phyloP scores from a whole-genome alignment of 2,888 invertebrate species.

The Xestia sexstrigata region DNA sequence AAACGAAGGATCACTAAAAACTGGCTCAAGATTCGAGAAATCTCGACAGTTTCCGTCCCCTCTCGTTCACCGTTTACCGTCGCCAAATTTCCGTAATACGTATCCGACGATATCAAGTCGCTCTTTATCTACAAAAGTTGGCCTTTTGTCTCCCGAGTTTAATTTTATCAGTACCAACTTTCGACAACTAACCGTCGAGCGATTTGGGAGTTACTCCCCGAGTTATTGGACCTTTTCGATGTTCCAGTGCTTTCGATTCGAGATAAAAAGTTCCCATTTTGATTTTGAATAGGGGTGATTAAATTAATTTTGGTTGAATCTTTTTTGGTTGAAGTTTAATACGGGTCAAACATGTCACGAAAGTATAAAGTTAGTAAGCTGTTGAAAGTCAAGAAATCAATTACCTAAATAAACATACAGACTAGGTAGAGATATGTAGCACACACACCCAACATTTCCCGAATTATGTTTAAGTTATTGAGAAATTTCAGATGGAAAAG shows the following conservation, averaged over 20 bases:
- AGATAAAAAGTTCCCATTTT: constrained; percentile 63
- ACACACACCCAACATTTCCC: neutral
- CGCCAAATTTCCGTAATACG: constrained; percentile 66
- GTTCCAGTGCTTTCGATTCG: constrained; percentile 59
- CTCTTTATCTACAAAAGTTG: constrained; percentile 82
- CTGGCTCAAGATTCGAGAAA: constrained; percentile 18
- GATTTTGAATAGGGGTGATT: constrained; percentile 48
- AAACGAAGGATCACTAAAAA: constrained; percentile 24
- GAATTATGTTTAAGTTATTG: neutral
- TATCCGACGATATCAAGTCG: constrained; percentile 75
- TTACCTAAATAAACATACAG: neutral
- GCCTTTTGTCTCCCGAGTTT: constrained; percentile 80
- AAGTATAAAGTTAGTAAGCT: neutral
- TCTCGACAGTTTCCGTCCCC: constrained; percentile 37
- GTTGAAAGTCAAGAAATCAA: neutral
- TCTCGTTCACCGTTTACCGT: constrained; percentile 36
- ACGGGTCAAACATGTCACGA: neutral
- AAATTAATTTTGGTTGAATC: constrained; percentile 28
- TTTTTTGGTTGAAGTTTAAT: constrained; percentile 25
- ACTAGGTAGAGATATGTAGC: too few relatives aligned
- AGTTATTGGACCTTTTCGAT: constrained; percentile 67
- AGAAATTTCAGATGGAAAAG: neutral
- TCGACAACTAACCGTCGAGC: constrained; percentile 64
- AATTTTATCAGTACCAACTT: constrained; percentile 79
- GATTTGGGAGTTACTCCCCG: constrained; percentile 63